Conservation (phyloP, 2,113 vertebrate genomes). For the Pyrgilauda ruficollis region DNA sequence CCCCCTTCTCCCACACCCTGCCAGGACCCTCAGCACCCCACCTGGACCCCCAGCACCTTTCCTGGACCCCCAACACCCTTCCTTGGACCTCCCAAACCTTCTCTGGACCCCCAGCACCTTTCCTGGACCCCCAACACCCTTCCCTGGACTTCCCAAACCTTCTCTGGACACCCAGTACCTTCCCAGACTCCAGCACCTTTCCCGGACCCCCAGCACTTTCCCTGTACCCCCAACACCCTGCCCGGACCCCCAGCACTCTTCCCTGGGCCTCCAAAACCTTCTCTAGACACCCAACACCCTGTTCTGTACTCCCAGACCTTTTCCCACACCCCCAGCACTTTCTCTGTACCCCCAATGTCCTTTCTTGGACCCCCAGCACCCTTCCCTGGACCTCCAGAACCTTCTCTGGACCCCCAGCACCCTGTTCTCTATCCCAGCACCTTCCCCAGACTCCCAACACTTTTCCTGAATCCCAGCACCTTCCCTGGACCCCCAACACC, state of each 20-base stretch:
- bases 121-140: fast-evolving
- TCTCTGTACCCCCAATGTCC: neutral
- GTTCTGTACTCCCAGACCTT: no score
- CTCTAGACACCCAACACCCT: neutral
- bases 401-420: no score
- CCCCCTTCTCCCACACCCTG: neutral
- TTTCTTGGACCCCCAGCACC: neutral
- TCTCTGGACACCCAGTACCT: fast-evolving
- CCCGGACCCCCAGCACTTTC: no score
- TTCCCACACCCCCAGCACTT: neutral
- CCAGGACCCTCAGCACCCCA: neutral
- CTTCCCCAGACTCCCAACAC: fast-evolving
- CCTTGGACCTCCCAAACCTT: fast-evolving
- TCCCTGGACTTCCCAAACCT: fast-evolving
- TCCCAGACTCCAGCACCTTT: no score
- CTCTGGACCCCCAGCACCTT: fast-evolving
- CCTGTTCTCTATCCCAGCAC: no score
- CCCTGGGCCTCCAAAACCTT: fast-evolving
- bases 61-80: neutral
- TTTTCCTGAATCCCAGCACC: no score
- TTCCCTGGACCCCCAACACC: no score
- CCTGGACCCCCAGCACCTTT: neutral
- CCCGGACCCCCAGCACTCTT: neutral
- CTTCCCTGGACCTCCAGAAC: no score
- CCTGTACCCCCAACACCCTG: no score